Base-by-base conservation (phyloP, 1,140 invertebrate species). In the Varroa destructor region DNA sequence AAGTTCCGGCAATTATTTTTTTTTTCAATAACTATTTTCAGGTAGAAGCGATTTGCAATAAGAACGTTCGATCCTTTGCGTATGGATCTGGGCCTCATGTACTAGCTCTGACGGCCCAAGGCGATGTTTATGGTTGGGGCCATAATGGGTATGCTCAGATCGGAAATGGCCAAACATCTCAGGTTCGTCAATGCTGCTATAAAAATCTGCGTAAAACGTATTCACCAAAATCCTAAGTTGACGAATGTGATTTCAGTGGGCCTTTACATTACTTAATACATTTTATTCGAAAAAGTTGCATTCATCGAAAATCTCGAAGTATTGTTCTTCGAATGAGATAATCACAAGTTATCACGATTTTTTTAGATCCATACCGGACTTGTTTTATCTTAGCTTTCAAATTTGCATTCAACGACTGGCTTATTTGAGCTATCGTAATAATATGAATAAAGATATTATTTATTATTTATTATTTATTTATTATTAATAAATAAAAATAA, bases 21-120 rank as follows among this genome's bases (percentile, higher is more conserved):
- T 5, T 8, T 14, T 56, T 56, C 37, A 55, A n/a, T 42, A 1
- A 54, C 36, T 64, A 42, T 46, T 37, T 73, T 64, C 43, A 43
- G 74, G 81, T 87, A 40, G 82, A 84, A 64, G 76, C 76, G 10
- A 76, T 87, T 0, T 85, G 84, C 73, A 80, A 82, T 64, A 87
- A 86, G 76, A 79, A 80, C 36, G 82, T 87, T 70, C 80, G 82
- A 71, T 83, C 82, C 43, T 84, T 87, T 77, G 82, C 84, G 1
- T 86, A 84, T 81, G 86, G 86, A 5, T 85, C 82, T 79, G 85
- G 85, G 42, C 85, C 85, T 25, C 85, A 87, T 78, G 84, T 87
- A 8, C 76, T 87, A 61, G 86, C 84, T 1, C 81, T 84, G 1
- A 84, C 85, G 25, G 77, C 80, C 73, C 82, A 77, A 75, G 86